Evolutionary conservation across 1,140 invertebrate genomes (phyloP), one percentile per base, ranked within the genome.

Genomic region (Euura lappo): DNA sequence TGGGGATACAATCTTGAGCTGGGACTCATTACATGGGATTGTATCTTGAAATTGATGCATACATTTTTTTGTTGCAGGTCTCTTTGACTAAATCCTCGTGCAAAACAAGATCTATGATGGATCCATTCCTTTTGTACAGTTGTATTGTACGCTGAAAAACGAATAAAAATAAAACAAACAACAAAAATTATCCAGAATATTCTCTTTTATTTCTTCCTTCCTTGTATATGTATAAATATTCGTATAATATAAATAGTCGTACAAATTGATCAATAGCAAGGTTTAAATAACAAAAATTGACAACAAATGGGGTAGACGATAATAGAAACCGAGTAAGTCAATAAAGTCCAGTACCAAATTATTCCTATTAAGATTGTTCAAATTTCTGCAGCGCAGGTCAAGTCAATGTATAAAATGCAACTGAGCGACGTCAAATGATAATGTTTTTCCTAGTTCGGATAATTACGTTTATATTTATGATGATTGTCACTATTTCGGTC

Each of bases 31-130:
- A 69, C 69, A 11, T 72, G n/a, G 73, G 46, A 76, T 75, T 75
- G 80, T 77, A 79, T 88, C 83, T 88, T 88, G 86, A 87, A 80
- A 82, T 75, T 74, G 79, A 78, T 83, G 89, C 90, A 88, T 90
- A 89, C 90, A 89, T 85, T 79, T 80, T 76, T 86, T 87, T 87
- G 83, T 91, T 90, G 81, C 89, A 92, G 91, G 92, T 91, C 90
- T 94, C 79, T 94, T 94, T 83, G 93, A 94, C 84, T 94, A 74
- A 74, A 75, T 72, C 65, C 71, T 68, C 45, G 68, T 65, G 66
- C 76, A 72, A 68, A 68, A 44, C 65, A 72, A 74, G 77, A 74
- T 79, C 79, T 75, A 45, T 45, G 45, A 44, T 70, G 69, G 69
- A 81, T 77, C 68, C 69, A 69, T 74, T 73, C 75, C 77, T 75